These are phyloP conservation scores for Cacajao melanocephalus DNA, from an alignment of 2,797 vertebrate genomes.

Conservation along the genomic window DNA sequence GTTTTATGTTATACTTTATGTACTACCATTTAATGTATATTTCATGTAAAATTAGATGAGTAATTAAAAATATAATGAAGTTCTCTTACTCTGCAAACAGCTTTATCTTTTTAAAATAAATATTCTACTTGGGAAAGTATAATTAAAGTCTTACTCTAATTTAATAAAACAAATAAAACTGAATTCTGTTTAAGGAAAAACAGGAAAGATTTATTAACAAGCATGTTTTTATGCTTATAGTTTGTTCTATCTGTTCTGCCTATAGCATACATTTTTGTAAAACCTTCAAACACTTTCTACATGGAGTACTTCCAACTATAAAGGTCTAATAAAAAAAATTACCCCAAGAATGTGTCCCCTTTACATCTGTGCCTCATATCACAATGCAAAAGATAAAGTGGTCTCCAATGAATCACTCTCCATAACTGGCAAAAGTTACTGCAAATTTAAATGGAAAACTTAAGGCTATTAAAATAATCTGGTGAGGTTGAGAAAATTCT, in stretches of 20 bases:
- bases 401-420: not conserved
- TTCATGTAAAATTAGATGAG: constrained; percentile 13
- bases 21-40: not conserved
- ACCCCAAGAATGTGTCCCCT: not conserved
- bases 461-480: not conserved
- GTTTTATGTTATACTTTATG: not conserved
- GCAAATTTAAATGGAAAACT: constrained; percentile 23
- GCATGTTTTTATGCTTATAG: not conserved
- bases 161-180: constrained; percentile 24
- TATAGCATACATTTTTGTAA: not conserved
- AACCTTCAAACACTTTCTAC: not conserved
- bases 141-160: not conserved
- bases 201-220: not conserved
- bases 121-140: not conserved
- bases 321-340: not conserved
- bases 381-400: not conserved
- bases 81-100: not conserved
- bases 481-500: not conserved
- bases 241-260: not conserved
- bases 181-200: constrained; percentile 10
- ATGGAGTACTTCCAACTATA: not conserved
- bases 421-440: not conserved
- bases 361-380: not conserved
- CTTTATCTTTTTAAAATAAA: constrained; percentile 35
- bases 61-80: constrained; percentile 32